Evolutionary conservation across 2,888 invertebrate species (phyloP).

Genomic region (Chrysolina americana): DNA sequence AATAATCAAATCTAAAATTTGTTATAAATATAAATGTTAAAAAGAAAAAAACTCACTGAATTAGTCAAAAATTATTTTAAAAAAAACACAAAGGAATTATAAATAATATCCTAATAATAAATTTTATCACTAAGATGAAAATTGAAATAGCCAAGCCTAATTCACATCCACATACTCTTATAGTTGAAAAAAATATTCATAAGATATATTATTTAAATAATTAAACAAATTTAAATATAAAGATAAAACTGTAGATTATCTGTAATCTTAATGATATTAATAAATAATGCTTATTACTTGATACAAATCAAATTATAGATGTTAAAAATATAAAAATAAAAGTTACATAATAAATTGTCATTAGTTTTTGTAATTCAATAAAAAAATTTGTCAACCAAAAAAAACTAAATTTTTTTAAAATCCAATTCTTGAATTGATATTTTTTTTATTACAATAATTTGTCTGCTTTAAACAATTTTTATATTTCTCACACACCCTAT

Average conservation of each 20-base stretch:
- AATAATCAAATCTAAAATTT: conserved; percentile 65
- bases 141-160: conserved; percentile 77
- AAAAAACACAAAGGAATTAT: conserved; percentile 72
- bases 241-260: not conserved
- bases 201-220: not conserved
- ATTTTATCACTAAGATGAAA: conserved; percentile 75
- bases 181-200: conserved; percentile 71
- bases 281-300: not conserved
- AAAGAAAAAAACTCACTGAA: conserved; percentile 72
- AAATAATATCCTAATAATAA: conserved; percentile 71
- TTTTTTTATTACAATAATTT: conserved; percentile 61
- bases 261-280: not conserved
- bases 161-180: conserved; percentile 78
- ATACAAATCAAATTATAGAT: not conserved
- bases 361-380: conserved; percentile 17
- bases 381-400: conserved; percentile 76
- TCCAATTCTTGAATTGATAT: conserved; percentile 74
- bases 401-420: conserved; percentile 75
- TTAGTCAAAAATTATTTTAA: conserved; percentile 72
- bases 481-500: conserved; percentile 71
- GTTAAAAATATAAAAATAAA: not conserved
- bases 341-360: not conserved
- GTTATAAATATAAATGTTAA: conserved; percentile 71
- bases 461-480: conserved; percentile 66
- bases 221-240: conserved; percentile 50